Base-by-base conservation (phyloP, 2,888 invertebrate genomes). In the Terebella lapidaria region DNA sequence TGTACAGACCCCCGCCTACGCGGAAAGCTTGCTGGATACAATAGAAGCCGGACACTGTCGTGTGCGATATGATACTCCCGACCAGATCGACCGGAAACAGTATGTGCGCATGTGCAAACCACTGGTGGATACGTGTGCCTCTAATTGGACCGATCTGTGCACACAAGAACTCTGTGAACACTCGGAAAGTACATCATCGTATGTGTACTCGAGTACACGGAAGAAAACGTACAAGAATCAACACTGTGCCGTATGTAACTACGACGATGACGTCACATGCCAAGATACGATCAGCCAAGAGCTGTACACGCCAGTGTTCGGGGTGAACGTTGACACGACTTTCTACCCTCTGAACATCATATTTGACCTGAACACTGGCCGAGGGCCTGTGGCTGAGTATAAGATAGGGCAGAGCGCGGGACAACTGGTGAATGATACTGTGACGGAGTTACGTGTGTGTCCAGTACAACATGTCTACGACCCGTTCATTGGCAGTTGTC, bases 321-420 rank as follows among this genome's bases (percentile, higher is more conserved):
- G 27, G 10, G 27, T 53, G 22, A 5, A 18, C 5, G 10, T 4
- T 4, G 28, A 5, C 26, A 28, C 15, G 27, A 22, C 28, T 5
- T 53, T 27, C 22, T 56, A 47, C 26, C 56, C 56, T 4, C 47
- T 56, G 25, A 27, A 5, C 4, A 46, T 56, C n/a, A n/a, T 56
- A 3, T n/a, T 56, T 4, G 56, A 56, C 26, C 24, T 56, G 5
- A 56, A 56, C 27, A 15, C 46, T 18, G 56, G 56, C 3, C 4
- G n/a, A 3, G 20, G 55, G 3, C n/a, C 18, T 20, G 4, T 24
- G 10, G n/a, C 46, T 25, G 26, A 25, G 4, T 10, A 56, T 18
- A 22, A n/a, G n/a, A 18, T 47, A 4, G 56, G 56, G 4, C 4
- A 4, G 15, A 22, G 4, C 5, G 15, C 15, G 15, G 42, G 35